Conservation (phyloP, 1,140 invertebrate genomes). For the Drosophila lowei region DNA sequence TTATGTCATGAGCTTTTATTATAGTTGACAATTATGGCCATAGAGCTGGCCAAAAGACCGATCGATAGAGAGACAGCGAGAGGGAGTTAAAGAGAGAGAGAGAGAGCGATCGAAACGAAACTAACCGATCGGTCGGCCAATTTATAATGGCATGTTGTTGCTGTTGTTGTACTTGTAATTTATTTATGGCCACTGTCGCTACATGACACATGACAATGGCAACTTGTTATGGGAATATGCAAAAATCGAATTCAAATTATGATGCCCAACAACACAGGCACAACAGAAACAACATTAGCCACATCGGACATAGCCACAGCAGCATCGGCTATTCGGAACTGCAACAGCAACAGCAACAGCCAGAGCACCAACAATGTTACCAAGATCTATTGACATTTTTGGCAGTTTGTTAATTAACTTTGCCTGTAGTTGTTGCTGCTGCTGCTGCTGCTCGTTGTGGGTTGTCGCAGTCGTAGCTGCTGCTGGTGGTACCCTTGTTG, state of each 20-base stretch:
- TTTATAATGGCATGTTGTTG: conserved; percentile 71
- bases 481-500: conserved; percentile 8
- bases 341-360: conserved; percentile 20
- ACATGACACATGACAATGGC: conserved; percentile 80
- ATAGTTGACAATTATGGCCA: conserved; percentile 77
- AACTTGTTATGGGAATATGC: conserved; percentile 81
- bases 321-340: conserved; percentile 29
- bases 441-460: conserved; percentile 8
- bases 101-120: conserved; percentile 26
- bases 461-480: conserved; percentile 24
- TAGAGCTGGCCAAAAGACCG: conserved; percentile 15
- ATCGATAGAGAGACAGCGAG: conserved; percentile 4
- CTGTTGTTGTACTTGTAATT: conserved; percentile 70
- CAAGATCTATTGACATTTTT: conserved; percentile 75
- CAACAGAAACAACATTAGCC: conserved; percentile 31
- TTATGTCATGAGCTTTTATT: conserved; percentile 66
- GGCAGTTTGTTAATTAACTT: conserved; percentile 82
- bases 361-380: conserved; percentile 42
- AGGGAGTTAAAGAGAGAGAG: conserved; percentile 22
- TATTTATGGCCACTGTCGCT: conserved; percentile 78
- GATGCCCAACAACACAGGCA: conserved; percentile 57
- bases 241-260: conserved; percentile 79
- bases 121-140: conserved; percentile 51
- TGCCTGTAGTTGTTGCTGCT: conserved; percentile 47
- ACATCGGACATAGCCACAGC: conserved; percentile 17